These are phyloP conservation scores for Pteropus alecto DNA, from an alignment of 2,113 vertebrate genomes.

Conservation along the genomic window DNA sequence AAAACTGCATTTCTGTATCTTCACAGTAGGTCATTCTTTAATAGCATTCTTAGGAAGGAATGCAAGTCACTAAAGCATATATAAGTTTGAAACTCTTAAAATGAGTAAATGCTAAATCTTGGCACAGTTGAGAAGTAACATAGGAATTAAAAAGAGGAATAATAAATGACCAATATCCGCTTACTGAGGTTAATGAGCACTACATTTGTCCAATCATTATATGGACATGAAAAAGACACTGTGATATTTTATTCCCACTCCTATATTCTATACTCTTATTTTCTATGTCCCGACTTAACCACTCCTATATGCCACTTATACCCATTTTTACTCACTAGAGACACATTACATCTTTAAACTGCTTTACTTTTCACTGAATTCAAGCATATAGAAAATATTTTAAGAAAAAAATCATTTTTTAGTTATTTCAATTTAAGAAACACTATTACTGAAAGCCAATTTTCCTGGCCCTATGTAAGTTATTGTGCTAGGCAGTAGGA, in stretches of 20 bases:
- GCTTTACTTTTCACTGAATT: background rate
- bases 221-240: background rate
- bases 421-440: background rate
- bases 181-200: background rate
- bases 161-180: background rate
- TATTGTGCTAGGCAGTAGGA: background rate
- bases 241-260: background rate
- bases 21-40: accelerated
- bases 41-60: background rate
- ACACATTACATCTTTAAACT: background rate
- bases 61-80: background rate
- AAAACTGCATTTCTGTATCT: background rate
- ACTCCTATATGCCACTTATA: background rate
- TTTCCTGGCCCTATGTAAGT: background rate
- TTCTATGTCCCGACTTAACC: background rate
- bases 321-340: background rate
- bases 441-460: background rate
- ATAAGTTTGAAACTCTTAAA: background rate
- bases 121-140: background rate
- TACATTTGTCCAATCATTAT: background rate
- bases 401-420: background rate
- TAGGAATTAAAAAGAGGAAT: background rate
- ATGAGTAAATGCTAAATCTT: background rate
- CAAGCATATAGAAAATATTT: background rate
- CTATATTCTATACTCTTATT: no score